Conservation (phyloP, 2,888 invertebrate genomes). For the Hipparchia sbordonii region DNA sequence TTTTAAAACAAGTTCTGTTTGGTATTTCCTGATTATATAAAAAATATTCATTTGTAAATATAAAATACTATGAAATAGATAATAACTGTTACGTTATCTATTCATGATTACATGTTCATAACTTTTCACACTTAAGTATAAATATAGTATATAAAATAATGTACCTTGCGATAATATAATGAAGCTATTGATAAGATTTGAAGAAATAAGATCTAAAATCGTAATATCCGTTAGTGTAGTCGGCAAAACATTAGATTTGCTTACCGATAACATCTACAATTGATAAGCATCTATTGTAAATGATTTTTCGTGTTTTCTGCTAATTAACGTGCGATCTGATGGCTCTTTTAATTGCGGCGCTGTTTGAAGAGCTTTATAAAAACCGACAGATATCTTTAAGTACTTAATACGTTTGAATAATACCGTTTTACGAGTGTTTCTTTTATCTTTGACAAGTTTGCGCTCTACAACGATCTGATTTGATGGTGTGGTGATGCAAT, state of each 20-base stretch:
- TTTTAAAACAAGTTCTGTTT: background rate
- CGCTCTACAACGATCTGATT: background rate
- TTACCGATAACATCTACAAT: constrained; percentile 27
- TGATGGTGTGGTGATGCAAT: background rate
- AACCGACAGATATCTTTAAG: constrained; percentile 8
- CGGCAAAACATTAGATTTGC: constrained; percentile 29
- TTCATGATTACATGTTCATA: constrained; percentile 7
- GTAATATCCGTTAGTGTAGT: constrained; percentile 18
- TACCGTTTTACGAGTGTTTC: constrained; percentile 14
- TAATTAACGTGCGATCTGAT: constrained; percentile 29
- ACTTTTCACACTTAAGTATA: constrained; percentile 1
- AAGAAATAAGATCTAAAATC: constrained; percentile 16
- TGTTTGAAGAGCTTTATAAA: constrained; percentile 9
- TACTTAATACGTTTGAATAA: constrained; percentile 10
- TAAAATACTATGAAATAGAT: background rate
- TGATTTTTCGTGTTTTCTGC: constrained; percentile 32
- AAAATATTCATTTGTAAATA: background rate
- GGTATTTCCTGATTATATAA: background rate
- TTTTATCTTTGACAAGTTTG: constrained; percentile 16
- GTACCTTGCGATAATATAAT: constrained; percentile 3
- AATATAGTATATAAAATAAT: constrained; percentile 5
- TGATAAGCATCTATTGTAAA: constrained; percentile 27
- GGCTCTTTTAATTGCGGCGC: constrained; percentile 14
- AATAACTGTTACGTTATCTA: constrained; percentile 3
- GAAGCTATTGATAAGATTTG: constrained; percentile 21